Conservation (phyloP, 2,888 invertebrate species). For the Mythimna loreyi region DNA sequence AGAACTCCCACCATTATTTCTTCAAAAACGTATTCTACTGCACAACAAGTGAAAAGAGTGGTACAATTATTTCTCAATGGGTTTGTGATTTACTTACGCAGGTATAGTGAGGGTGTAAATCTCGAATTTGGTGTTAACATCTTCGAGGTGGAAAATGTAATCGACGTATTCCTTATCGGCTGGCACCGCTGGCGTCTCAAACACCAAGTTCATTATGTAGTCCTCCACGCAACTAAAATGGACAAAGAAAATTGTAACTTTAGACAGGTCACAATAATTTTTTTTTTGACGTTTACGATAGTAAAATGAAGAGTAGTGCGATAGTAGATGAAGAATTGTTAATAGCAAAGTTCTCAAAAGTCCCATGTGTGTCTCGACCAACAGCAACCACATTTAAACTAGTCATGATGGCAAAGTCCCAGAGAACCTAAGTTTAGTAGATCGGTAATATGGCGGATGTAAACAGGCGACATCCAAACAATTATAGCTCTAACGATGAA, state of each 20-base stretch:
- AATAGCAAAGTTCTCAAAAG: no score
- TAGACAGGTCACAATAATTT: not conserved
- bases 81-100: conserved; percentile 70
- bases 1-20: no score
- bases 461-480: no score
- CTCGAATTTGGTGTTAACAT: conserved; percentile 85
- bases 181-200: conserved; percentile 84
- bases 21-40: no score
- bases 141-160: conserved; percentile 83
- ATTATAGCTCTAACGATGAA: no score
- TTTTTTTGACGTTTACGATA: not conserved
- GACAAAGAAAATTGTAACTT: not conserved
- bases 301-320: no score
- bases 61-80: not conserved
- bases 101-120: conserved; percentile 87
- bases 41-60: not conserved
- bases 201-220: conserved; percentile 87
- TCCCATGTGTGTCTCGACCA: no score
- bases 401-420: no score
- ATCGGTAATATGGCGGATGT: no score
- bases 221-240: conserved; percentile 85
- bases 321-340: no score
- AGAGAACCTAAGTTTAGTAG: no score
- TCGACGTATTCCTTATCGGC: conserved; percentile 83
- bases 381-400: no score